Evolutionary conservation across 2,113 vertebrate genomes (phyloP), one percentile per base, ranked within the genome.

Genomic region (Raphicerus campestris): DNA sequence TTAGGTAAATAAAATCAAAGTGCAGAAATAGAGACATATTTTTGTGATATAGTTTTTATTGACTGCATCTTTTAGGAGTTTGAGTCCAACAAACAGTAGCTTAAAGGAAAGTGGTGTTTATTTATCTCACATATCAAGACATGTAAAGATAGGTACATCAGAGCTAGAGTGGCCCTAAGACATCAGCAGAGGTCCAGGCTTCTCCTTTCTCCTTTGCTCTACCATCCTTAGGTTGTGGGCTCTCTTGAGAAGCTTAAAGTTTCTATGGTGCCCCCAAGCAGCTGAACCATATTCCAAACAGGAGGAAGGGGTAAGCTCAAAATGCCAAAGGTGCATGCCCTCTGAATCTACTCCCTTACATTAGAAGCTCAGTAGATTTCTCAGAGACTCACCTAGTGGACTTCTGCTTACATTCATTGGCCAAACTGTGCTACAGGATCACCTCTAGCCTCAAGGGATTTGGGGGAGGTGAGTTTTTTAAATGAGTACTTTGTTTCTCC

Each of bases 1-100:
- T 80, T 94, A 58, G n/a, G n/a, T 96, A n/a, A 87, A 35, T 94
- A 95, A 90, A 89, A 92, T 30, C 58, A 66, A 80, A 92, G 39
- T 81, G 4, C 53, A 81, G 77, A 90, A 83, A 84, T 91, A 61
- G 10, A 45, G 63, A 84, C 7, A 11, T 42, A 47, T 95, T 94
- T 93, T 56, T 51, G 2, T 78, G 55, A 26, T 49, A 42, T 53
- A 42, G 30, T 75, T 96, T 89, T 89, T 93, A 73, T 61, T 83
- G 75, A 95, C n/a, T 28, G 0, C 51, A 10, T 80, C 17, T 92
- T 87, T 92, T n/a, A 95, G 80, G 55, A 87, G 70, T 70, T 53
- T n/a, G 45, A 80, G 45, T 84, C 26, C 81, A 86, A 49, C 30
- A 66, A 75, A 78, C 10, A 75, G 14, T 30, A 56, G 49, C 28